Base-by-base conservation (phyloP, 2,113 vertebrate species). In the Psilopsiagon aymara region DNA sequence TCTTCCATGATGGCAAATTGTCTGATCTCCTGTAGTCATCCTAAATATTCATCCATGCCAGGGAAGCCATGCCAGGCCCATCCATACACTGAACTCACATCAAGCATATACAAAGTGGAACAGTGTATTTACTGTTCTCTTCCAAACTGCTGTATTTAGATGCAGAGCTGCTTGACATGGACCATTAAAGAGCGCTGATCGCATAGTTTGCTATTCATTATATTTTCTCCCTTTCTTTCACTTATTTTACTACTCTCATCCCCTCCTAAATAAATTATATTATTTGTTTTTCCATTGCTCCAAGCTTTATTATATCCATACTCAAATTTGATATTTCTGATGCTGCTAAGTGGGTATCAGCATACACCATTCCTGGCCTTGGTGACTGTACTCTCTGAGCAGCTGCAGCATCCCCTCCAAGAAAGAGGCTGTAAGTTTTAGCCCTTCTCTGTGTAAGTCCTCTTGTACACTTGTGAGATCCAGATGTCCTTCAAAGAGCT, bases 221-320 rank as follows among this genome's bases (percentile, higher is more conserved):
- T 60, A 53, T 70, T 74, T 77, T 5, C 4, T 67, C 3, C 43
- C 8, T 57, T 70, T 78, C 3, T 75, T 88, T 79, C 27, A 17
- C 29, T 3, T 62, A 4, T 8, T 89, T 84, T 66, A 33, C 7
- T 29, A 57, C 23, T 60, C 43, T 69, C 11, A 86, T 21, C 6
- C 10, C 5, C 8, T 55, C 31, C 7, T 4, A 69, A 60, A 84
- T 20, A 78, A 80, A 68, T 49, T 28, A 0, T 63, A 17, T 20
- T 64, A 27, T 1, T 17, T 57, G 27, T 44, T 23, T 60, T 41
- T 2, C 4, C 2, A 17, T 60, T 74, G 7, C 4, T 60, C 23
- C 4, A 13, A 68, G 6, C 2, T 73, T 90, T 77, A 23, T 10
- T 41, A 37, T 4, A 37, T 60, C 17, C 0, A 0, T 44, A 63